Base-by-base conservation (phyloP, 2,888 invertebrate genomes). In the Catocala sponsa region DNA sequence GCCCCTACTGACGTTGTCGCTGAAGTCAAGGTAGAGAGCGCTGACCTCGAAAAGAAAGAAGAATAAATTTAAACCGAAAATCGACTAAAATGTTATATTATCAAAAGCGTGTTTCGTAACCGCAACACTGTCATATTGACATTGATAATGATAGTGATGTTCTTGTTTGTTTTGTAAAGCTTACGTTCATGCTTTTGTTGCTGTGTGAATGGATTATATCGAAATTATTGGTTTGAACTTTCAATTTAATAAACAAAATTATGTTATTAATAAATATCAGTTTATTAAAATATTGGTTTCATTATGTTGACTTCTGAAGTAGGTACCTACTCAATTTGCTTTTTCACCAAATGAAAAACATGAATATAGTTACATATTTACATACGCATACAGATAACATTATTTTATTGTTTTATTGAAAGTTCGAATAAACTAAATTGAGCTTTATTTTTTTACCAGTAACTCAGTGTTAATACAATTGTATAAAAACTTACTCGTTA, bases 281-380 rank as follows among this genome's bases (percentile, higher is more conserved):
- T 25, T 25, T 25, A 25, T 25, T 25, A 25, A 25, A 25, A n/a
- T 32, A 25, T 7, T 6, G 10, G 15, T 52, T 13, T 11, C 6
- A 41, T 38, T 7, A 32, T 53, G 25, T 46, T 13, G n/a, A 46
- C 32, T 32, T 49, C 12, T 42, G 0, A 47, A 42, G 51, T 56
- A n/a, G n/a, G n/a, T n/a, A 61, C 15, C 15, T 15, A 25, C 51
- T 58, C 35, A 43, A 67, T 75, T 74, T 71, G 50, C 65, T 74
- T 76, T 73, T 68, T 70, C 60, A 63, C 70, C 58, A 44, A 44
- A 49, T 72, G 75, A 78, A 76, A 69, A 55, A 67, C 72, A 76
- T 68, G 66, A 57, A 76, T 61, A 70, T 63, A 58, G 57, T n/a
- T n/a, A n/a, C n/a, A n/a, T n/a, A n/a, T n/a, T 49, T 52, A 25